Conservation (phyloP, 2,113 vertebrate species). For the Aviceda subcristata region DNA sequence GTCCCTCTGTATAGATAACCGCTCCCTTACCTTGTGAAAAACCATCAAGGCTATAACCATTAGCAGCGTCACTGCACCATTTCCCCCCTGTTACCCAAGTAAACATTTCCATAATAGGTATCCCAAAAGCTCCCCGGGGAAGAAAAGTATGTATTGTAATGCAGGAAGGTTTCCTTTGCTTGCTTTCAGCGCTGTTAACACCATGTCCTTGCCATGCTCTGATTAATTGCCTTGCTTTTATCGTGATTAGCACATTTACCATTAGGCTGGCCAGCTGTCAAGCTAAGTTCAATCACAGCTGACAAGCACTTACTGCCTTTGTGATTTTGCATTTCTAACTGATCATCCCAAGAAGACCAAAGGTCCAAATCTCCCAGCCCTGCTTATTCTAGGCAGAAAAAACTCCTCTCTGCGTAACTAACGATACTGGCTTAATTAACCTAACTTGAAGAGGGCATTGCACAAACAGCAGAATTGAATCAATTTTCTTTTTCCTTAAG, state of each 20-base stretch:
- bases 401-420: accelerated
- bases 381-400: background rate
- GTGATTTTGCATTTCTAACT: background rate
- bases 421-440: background rate
- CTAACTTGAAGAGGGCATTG: background rate
- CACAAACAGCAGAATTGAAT: background rate
- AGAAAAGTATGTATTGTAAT: background rate
- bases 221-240: conserved; percentile 29
- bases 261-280: background rate
- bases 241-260: background rate
- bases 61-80: background rate
- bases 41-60: background rate
- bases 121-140: background rate
- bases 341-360: background rate
- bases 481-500: background rate
- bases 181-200: background rate
- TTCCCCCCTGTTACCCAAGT: background rate
- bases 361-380: background rate
- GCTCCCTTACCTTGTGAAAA: background rate
- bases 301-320: background rate
- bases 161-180: background rate
- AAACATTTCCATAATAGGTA: conserved; percentile 51
- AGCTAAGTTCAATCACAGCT: background rate
- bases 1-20: background rate
- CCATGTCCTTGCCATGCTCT: background rate